Evolutionary conservation across 2,888 invertebrate genomes (phyloP).

Genomic region (Zeuzera pyrina): DNA sequence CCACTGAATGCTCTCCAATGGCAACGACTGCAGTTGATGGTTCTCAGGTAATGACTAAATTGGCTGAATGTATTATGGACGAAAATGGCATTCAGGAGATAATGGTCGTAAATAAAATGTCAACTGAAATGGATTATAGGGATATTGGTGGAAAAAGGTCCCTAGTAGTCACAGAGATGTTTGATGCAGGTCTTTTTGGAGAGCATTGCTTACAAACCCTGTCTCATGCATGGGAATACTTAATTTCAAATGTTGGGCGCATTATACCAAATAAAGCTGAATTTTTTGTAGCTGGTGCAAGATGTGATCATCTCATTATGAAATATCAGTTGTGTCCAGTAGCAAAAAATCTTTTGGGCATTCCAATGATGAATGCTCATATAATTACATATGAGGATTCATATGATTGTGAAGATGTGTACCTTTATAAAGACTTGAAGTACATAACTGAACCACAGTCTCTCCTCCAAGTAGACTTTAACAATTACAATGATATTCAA

Average conservation of each 20-base stretch:
- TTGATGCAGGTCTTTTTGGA: constrained; percentile 86
- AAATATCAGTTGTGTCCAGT: not conserved
- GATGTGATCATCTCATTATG: not conserved
- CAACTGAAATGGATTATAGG: constrained; percentile 64
- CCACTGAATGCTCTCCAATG: constrained; percentile 66
- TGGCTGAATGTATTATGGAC: constrained; percentile 61
- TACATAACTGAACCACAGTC: not conserved
- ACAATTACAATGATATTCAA: not conserved
- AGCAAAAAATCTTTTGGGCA: not conserved
- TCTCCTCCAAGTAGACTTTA: not conserved
- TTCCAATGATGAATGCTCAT: not conserved
- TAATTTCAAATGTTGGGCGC: not conserved
- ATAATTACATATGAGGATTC: not conserved
- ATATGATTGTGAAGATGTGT: not conserved
- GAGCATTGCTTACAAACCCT: constrained; percentile 79
- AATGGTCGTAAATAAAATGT: constrained; percentile 71
- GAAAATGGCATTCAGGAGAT: constrained; percentile 67
- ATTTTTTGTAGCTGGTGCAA: not conserved
- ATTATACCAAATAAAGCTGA: not conserved
- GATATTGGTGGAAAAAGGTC: constrained; percentile 73
- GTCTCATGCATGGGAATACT: constrained; percentile 43
- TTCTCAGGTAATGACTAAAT: constrained; percentile 74
- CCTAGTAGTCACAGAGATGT: constrained; percentile 82
- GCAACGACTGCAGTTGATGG: constrained; percentile 79
- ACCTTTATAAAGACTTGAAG: not conserved